Evolutionary conservation across 2,113 vertebrate species (phyloP), one percentile per base, ranked within the genome.

Genomic region (Pionites leucogaster): DNA sequence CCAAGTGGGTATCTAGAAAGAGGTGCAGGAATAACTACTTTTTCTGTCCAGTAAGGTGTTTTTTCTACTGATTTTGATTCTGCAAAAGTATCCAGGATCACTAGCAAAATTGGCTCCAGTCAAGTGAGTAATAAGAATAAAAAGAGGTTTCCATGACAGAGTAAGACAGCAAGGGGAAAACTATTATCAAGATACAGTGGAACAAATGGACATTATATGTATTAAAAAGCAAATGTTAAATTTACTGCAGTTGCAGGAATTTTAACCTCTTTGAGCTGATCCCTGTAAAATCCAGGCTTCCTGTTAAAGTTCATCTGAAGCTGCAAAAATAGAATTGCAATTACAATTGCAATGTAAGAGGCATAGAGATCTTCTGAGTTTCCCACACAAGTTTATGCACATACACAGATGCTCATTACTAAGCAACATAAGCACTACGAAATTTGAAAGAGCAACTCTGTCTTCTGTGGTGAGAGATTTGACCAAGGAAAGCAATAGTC

Each of bases 381-480:
- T 75, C 57, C 17, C 41, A 65, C 6, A 44, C 24, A 69, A 68
- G 35, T 69, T 89, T 42, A 86, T 69, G 25, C n/a, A 17, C 20
- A 49, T 20, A 35, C 11, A 52, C 44, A 86, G 39, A 25, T 3
- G 1, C 4, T 2, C 52, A 88, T 44, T 71, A 84, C 27, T 82
- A 63, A 55, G 50, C 17, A 78, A 79, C 28, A 37, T 55, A 62
- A 89, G 52, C 46, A 47, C 77, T 82, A 46, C 28, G 59, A 87
- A 91, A 95, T 89, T 49, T 89, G 53, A 71, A 93, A 92, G 62
- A 82, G n/a, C 37, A 91, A 33, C 57, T 69, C 63, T 47, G 39
- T 75, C 80, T 96, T 86, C 69, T 55, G 63, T 82, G 39, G 13
- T 63, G 5, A 85, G 74, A 67, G n/a, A 41, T 14, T 72, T 85